These are phyloP conservation scores for Gnathonemus longibarbis DNA, from an alignment of 2,113 vertebrate species.

Conservation along the genomic window DNA sequence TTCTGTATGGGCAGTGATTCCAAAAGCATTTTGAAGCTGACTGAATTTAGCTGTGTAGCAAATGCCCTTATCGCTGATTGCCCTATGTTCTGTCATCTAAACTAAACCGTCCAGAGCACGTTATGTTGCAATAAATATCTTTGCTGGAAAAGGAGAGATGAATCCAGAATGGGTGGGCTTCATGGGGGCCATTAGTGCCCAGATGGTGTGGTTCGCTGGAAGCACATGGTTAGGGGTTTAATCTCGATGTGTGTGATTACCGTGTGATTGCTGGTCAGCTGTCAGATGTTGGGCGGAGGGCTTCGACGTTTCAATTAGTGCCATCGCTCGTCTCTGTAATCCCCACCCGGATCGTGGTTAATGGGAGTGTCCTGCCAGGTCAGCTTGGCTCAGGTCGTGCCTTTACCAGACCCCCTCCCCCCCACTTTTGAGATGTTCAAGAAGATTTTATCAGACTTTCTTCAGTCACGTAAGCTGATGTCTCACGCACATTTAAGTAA, in stretches of 20 bases:
- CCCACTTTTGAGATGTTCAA: background rate
- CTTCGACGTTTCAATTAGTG: slow-evolving; percentile 57
- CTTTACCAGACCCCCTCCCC: background rate
- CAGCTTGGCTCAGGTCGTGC: background rate
- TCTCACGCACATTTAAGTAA: background rate
- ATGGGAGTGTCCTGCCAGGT: slow-evolving; percentile 19
- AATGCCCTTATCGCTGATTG: background rate
- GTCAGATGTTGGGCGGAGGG: slow-evolving; percentile 13
- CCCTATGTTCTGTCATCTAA: background rate
- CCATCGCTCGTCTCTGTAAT: slow-evolving; percentile 40
- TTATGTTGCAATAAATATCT: background rate
- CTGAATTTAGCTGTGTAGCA: background rate
- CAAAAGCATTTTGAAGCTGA: background rate
- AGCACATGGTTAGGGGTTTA: slow-evolving; percentile 41
- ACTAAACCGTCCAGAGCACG: background rate
- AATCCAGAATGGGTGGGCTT: slow-evolving; percentile 8
- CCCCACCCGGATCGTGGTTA: slow-evolving; percentile 28
- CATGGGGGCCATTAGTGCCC: slow-evolving; percentile 28
- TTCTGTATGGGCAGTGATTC: background rate
- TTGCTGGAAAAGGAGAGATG: background rate
- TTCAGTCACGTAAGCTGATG: background rate
- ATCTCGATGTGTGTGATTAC: slow-evolving; percentile 47
- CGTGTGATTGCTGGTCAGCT: slow-evolving; percentile 36
- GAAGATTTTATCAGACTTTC: background rate
- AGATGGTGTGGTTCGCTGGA: slow-evolving; percentile 49